Evolutionary conservation across 2,888 invertebrate genomes (phyloP).

Genomic region (Thumatha senex): DNA sequence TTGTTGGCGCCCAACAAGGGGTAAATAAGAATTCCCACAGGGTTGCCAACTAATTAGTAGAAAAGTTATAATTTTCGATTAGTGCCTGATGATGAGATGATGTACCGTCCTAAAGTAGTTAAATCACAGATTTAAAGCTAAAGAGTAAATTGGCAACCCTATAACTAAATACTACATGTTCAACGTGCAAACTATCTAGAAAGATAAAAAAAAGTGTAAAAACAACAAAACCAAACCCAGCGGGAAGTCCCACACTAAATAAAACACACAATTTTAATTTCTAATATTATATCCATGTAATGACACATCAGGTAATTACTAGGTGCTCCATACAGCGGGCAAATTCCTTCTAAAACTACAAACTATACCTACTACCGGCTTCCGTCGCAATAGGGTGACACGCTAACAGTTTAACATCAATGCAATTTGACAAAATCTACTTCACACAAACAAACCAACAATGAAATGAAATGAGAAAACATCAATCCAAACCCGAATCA

Average conservation of each 20-base stretch:
- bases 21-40: conserved; percentile 49
- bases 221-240: conserved; percentile 52
- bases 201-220: conserved; percentile 41
- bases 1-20: conserved; percentile 54
- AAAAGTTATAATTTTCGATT: conserved; percentile 36
- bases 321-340: conserved; percentile 79
- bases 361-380: conserved; percentile 56
- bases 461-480: conserved; percentile 4
- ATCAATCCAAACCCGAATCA: not conserved
- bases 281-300: conserved; percentile 79
- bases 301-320: conserved; percentile 75
- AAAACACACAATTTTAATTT: conserved; percentile 77
- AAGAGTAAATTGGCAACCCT: conserved; percentile 38
- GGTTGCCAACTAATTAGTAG: conserved; percentile 48
- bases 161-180: conserved; percentile 29
- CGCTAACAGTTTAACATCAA: conserved; percentile 20
- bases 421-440: conserved; percentile 24
- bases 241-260: conserved; percentile 73
- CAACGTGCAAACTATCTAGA: conserved; percentile 56
- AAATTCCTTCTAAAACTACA: conserved; percentile 68
- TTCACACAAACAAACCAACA: conserved; percentile 22
- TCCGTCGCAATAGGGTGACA: conserved; percentile 43
- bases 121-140: conserved; percentile 42
- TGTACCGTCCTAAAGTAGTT: conserved; percentile 30
- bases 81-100: conserved; percentile 30